These are phyloP conservation scores for Synanthedon myopaeformis DNA, from an alignment of 2,888 invertebrate genomes.

Conservation along the genomic window DNA sequence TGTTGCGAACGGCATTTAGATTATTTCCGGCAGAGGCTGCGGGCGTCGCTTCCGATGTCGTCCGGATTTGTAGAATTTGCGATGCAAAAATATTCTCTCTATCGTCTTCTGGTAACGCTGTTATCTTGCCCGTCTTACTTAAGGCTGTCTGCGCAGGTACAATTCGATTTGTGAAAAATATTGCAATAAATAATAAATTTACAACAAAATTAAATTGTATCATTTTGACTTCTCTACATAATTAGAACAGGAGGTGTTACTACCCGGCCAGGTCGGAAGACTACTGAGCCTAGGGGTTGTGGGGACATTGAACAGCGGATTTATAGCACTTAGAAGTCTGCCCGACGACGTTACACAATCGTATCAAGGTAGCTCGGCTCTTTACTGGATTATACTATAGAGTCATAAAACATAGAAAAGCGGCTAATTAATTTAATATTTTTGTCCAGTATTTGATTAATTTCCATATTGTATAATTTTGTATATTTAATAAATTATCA, in stretches of 20 bases:
- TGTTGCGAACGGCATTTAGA: constrained; percentile 40
- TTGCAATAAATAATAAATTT: constrained; percentile 27
- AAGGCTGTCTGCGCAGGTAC: constrained; percentile 23
- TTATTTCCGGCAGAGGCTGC: constrained; percentile 53
- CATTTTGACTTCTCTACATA: constrained; percentile 9
- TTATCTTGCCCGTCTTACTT: constrained; percentile 25
- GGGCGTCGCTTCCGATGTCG: constrained; percentile 47
- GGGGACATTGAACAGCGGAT: constrained; percentile 47
- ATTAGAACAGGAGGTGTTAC: constrained; percentile 8
- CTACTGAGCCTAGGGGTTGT: constrained; percentile 26
- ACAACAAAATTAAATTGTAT: constrained; percentile 24
- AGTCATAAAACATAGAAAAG: constrained; percentile 7
- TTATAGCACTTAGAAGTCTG: constrained; percentile 68
- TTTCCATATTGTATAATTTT: too few species aligned
- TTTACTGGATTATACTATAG: constrained; percentile 51
- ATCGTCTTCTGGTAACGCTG: constrained; percentile 23
- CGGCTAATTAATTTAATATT: too few species aligned
- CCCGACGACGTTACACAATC: constrained; percentile 51
- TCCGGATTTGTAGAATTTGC: constrained; percentile 44
- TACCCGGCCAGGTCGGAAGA: constrained; percentile 21
- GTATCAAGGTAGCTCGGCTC: constrained; percentile 44
- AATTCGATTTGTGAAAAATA: constrained; percentile 35
- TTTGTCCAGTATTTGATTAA: too few species aligned
- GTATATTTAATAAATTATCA: too few species aligned
- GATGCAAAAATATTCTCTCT: constrained; percentile 31